Evolutionary conservation across 2,113 vertebrate genomes (phyloP).

Genomic region (Gymnogyps californianus): DNA sequence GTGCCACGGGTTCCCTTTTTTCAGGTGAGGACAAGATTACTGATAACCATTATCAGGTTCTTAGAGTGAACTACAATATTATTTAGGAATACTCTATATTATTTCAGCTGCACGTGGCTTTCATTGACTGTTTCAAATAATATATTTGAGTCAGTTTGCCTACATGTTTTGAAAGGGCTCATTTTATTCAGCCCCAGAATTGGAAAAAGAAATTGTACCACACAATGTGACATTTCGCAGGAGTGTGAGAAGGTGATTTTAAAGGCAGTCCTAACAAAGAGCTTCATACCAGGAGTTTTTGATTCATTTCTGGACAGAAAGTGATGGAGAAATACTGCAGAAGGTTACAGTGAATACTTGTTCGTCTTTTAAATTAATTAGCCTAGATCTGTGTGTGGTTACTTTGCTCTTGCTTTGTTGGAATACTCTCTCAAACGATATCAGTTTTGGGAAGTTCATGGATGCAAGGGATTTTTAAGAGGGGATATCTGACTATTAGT

Average conservation of each 20-base stretch:
- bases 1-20: neutral
- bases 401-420: neutral
- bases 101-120: neutral
- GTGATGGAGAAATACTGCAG: neutral
- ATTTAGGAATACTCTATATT: neutral
- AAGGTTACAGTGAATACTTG: neutral
- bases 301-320: neutral
- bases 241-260: neutral
- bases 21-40: neutral
- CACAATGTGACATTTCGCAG: neutral
- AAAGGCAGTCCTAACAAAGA: neutral
- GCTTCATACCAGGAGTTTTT: neutral
- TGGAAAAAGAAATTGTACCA: neutral
- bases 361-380: neutral
- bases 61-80: neutral
- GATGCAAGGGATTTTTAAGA: neutral
- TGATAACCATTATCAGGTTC: neutral
- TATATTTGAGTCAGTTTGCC: neutral
- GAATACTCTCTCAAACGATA: neutral
- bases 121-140: neutral
- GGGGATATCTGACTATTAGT: neutral
- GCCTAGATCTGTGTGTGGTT: neutral
- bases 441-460: neutral
- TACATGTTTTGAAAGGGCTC: neutral
- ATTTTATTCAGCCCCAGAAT: neutral